Evolutionary conservation across 2,113 vertebrate genomes (phyloP).

Genomic region (Okapia johnstoni): DNA sequence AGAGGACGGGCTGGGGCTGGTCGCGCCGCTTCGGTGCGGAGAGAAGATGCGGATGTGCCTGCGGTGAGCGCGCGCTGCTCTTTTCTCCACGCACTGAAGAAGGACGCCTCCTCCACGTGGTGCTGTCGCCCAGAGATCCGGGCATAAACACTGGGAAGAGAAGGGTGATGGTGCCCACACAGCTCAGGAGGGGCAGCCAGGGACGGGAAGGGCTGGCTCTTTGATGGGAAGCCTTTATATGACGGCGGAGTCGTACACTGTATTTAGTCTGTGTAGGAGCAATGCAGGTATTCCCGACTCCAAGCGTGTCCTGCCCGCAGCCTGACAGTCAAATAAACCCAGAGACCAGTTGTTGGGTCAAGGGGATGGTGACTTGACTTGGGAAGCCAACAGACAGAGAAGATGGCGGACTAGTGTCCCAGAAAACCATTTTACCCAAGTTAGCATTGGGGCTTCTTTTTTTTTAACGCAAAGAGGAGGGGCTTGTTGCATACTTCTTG

Average conservation of each 20-base stretch:
- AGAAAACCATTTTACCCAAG: neutral
- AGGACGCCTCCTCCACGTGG: rapidly evolving
- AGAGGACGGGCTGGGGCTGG: neutral
- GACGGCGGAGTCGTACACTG: neutral
- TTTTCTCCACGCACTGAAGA: rapidly evolving
- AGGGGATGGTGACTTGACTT: neutral
- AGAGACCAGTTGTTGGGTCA: neutral
- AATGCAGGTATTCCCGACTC: neutral
- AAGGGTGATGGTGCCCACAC: neutral
- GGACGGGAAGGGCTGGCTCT: neutral
- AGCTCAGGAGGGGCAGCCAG: neutral
- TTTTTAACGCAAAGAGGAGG: neutral
- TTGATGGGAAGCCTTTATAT: neutral
- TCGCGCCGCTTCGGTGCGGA: rapidly evolving
- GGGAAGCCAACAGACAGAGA: neutral
- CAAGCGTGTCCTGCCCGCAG: rapidly evolving
- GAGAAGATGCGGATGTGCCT: neutral
- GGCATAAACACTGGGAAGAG: neutral
- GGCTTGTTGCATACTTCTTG: neutral
- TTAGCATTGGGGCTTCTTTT: neutral
- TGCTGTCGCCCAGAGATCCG: rapidly evolving
- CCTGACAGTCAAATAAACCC: neutral
- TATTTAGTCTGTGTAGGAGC: neutral
- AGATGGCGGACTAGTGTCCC: neutral
- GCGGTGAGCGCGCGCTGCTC: rapidly evolving